These are phyloP conservation scores for Lasioglossum oenotherae DNA, from an alignment of 2,888 invertebrate genomes.

Conservation along the genomic window DNA sequence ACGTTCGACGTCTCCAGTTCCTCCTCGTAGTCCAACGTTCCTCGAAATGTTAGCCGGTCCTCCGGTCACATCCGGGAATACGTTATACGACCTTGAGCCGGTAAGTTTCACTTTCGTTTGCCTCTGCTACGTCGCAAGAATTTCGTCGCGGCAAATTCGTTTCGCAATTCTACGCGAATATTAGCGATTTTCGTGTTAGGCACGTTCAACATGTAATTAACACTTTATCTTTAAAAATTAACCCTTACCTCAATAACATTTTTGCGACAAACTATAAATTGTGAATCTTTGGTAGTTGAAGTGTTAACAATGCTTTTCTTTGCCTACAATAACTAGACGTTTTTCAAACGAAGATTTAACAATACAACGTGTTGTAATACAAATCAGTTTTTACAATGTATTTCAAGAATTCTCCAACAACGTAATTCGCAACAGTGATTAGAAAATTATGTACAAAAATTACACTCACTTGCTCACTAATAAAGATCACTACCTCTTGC, in stretches of 20 bases:
- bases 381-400: background rate
- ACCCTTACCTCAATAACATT: background rate
- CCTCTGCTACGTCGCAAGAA: slow-evolving; percentile 44
- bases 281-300: background rate
- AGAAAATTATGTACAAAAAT: background rate
- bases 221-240: background rate
- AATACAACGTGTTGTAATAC: background rate
- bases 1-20: background rate
- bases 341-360: background rate
- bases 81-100: slow-evolving; percentile 52
- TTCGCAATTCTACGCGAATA: slow-evolving; percentile 39
- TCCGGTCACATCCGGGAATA: slow-evolving; percentile 8
- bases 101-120: slow-evolving; percentile 67
- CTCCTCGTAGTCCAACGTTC: background rate
- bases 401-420: background rate
- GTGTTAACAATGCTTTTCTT: background rate
- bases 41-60: background rate
- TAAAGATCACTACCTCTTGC: background rate
- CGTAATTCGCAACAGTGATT: background rate
- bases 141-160: slow-evolving; percentile 35
- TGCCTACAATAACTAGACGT: too few species aligned
- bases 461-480: background rate
- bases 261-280: too few species aligned
- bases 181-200: slow-evolving; percentile 14
- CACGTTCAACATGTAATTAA: background rate